Base-by-base conservation (phyloP, 2,797 vertebrate genomes). In the Mallotus villosus region DNA sequence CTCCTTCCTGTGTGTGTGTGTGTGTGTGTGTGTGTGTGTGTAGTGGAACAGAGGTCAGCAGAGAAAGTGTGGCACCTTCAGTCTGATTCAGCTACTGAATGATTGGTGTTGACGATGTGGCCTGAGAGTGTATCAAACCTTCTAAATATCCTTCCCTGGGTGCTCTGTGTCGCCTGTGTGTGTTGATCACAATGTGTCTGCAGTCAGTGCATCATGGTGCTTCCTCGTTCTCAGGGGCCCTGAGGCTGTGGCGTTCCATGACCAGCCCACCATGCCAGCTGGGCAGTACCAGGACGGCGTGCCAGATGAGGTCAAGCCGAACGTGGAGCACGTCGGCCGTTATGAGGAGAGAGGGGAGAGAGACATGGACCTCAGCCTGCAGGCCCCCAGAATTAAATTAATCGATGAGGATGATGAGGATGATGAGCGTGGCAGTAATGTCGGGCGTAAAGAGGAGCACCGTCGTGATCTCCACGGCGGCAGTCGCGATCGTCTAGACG, bases 191-290 rank as follows among this genome's bases (percentile, higher is more conserved):
- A 51, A 17, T 58, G 46, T 46, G n/a, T 55, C 5, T 11, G 5
- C 21, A 22, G 32, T 19, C 1, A 8, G 32, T 34, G 32, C 32
- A 34, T 34, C 32, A 34, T 1, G 32, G 32, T 34, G 32, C 21
- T 74, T 16, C 71, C 55, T 71, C 37, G 67, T 17, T 51, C 66
- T 72, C 73, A 94, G 92, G 49, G 57, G 68, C 29, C 73, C 80
- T 0, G 79, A 11, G 34, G 84, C 78, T 14, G 55, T 73, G 25
- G 80, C 77, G 53, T 90, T 70, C 83, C 74, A 74, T 63, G 91
- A 92, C 70, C 64, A 16, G 69, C 79, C 86, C n/a, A 87, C 60
- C 62, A 5, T 24, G 72, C 1, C 17, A n/a, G 51, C 2, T n/a
- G 64, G 70, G 68, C 78, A 46, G 51, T 84, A 82, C 70, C 9